Percentiles rank a stretch among this genome's conserved stretches.
Evolutionary conservation across 2,888 invertebrate species (phyloP).

Genomic region (Brachyptera risi): DNA sequence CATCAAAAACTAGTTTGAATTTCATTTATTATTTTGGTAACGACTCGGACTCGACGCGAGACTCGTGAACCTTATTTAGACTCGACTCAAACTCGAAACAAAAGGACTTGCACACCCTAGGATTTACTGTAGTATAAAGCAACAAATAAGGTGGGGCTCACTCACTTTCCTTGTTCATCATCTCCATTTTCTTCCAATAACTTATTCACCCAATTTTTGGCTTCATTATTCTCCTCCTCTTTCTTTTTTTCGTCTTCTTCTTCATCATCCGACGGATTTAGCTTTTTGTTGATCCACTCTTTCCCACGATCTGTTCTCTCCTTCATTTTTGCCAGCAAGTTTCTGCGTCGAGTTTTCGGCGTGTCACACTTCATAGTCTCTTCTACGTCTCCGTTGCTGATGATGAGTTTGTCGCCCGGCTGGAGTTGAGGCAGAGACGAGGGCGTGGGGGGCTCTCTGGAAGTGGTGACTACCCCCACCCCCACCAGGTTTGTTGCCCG

Average conservation of each 20-base stretch:
- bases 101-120: no score
- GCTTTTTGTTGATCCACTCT: constrained; percentile 25
- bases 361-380: constrained; percentile 58
- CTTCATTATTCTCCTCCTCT: constrained; percentile 31
- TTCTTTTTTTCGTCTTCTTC: constrained; percentile 40
- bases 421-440: no score
- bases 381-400: background rate
- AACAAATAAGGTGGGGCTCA: no score
- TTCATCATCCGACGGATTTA: constrained; percentile 38
- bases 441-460: no score
- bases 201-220: constrained; percentile 41
- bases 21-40: no score
- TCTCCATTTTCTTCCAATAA: constrained; percentile 45
- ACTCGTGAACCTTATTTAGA: no score
- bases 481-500: constrained; percentile 44
- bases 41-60: no score
- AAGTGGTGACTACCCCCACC: constrained; percentile 33
- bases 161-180: constrained; percentile 39
- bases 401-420: background rate
- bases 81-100: no score
- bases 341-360: constrained; percentile 58
- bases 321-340: constrained; percentile 48
- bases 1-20: no score
- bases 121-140: no score
- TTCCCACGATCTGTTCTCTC: constrained; percentile 38